phyloP scores from a whole-genome alignment of 2,888 invertebrate species.

The Pogonocherus hispidulus region DNA sequence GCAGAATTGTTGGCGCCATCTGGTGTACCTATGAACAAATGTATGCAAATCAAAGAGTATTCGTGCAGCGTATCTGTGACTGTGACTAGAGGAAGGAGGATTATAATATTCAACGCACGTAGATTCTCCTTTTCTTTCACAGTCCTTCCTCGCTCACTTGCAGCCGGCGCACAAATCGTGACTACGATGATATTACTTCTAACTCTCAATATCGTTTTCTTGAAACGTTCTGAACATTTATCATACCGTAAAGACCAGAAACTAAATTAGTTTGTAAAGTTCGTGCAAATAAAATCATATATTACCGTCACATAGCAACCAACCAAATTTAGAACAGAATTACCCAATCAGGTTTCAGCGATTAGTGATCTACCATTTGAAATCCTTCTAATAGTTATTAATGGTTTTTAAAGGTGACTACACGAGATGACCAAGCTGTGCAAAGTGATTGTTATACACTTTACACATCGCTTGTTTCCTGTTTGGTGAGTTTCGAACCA shows the following conservation, averaged over 20 bases:
- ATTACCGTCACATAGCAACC: not conserved
- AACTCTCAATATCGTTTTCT: conserved; percentile 35
- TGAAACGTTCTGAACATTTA: conserved; percentile 34
- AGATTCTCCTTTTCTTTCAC: conserved; percentile 58
- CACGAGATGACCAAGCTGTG: too few species aligned
- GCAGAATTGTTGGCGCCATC: conserved; percentile 42
- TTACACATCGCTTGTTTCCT: too few species aligned
- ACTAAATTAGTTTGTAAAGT: conserved; percentile 21
- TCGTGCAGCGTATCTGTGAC: conserved; percentile 44
- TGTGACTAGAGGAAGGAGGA: conserved; percentile 49
- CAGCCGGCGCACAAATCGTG: conserved; percentile 67
- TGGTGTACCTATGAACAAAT: conserved; percentile 45
- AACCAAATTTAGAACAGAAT: not conserved
- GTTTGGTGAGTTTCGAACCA: too few species aligned
- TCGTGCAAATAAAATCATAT: conserved; percentile 8
- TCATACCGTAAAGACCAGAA: conserved; percentile 24
- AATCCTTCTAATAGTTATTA: too few species aligned
- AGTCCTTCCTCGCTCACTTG: conserved; percentile 54
- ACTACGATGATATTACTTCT: conserved; percentile 61
- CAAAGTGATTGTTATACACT: too few species aligned
- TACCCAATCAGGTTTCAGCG: not conserved
- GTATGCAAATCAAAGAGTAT: conserved; percentile 54
- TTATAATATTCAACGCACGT: conserved; percentile 62
- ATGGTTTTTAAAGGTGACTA: too few species aligned
- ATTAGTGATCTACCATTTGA: too few species aligned